Evolutionary conservation across 2,797 vertebrate genomes (phyloP).

Genomic region (Gobionotothen gibberifrons): DNA sequence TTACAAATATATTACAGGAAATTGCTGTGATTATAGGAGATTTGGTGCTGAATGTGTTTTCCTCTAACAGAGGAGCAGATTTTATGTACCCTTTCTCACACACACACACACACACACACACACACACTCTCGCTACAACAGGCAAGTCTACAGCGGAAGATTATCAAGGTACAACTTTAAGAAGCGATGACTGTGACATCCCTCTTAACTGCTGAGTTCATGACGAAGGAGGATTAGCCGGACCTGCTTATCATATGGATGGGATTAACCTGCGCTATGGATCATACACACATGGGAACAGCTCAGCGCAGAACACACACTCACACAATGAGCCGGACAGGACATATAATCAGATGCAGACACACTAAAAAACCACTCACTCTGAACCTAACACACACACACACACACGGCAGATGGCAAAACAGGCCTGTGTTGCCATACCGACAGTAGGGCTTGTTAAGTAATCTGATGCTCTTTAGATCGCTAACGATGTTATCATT

Average conservation of each 20-base stretch:
- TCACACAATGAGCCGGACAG: slow-evolving; percentile 4
- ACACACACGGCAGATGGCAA: slow-evolving; percentile 28
- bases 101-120: slow-evolving; percentile 15
- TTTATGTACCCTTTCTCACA: slow-evolving; percentile 12
- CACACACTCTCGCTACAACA: too few species aligned
- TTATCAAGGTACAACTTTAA: slow-evolving; percentile 68
- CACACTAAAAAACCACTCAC: slow-evolving; percentile 34
- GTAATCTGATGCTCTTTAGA: slow-evolving; percentile 75
- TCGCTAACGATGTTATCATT: slow-evolving; percentile 72
- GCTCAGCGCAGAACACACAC: slow-evolving; percentile 45
- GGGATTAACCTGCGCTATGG: slow-evolving; percentile 77
- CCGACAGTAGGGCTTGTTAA: slow-evolving; percentile 64
- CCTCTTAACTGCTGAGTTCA: slow-evolving; percentile 71
- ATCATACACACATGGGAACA: slow-evolving; percentile 65
- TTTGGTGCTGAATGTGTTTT: slow-evolving; percentile 23
- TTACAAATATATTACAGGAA: slow-evolving; percentile 29
- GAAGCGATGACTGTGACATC: slow-evolving; percentile 69
- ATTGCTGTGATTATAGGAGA: slow-evolving; percentile 12
- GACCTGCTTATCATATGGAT: slow-evolving; percentile 76
- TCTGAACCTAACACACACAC: slow-evolving; percentile 6
- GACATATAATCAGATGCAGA: slow-evolving; percentile 52
- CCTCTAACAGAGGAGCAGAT: slow-evolving; percentile 7
- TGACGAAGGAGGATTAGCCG: slow-evolving; percentile 65
- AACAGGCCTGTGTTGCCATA: slow-evolving; percentile 70
- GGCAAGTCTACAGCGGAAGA: slow-evolving; percentile 25